These are phyloP conservation scores for Planiliza haematocheilus DNA, from an alignment of 2,113 vertebrate species.

Conservation along the genomic window DNA sequence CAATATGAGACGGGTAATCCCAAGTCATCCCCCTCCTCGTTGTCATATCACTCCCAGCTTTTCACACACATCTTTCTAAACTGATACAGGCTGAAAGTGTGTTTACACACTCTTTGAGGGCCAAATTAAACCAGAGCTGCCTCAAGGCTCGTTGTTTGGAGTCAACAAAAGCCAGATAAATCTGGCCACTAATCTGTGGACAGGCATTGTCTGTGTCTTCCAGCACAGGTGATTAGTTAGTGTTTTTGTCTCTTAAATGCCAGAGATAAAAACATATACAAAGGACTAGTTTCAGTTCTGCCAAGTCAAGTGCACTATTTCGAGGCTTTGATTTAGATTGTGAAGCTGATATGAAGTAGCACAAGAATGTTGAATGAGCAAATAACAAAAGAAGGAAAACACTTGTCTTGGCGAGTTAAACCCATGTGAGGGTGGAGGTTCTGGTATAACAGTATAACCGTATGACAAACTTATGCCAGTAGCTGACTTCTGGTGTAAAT, in stretches of 20 bases:
- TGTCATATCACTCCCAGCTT: not conserved
- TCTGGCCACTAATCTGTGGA: not conserved
- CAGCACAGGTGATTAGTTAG: not conserved
- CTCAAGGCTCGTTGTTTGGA: not conserved
- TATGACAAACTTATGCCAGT: too few species aligned
- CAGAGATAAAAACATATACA: not conserved
- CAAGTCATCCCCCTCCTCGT: not conserved
- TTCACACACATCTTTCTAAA: not conserved
- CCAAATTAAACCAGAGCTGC: not conserved
- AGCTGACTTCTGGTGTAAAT: not conserved
- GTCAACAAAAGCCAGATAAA: not conserved
- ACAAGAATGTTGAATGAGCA: not conserved
- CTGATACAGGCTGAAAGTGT: not conserved
- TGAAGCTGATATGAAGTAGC: not conserved
- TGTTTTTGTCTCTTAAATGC: not conserved
- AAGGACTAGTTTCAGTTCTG: too few species aligned
- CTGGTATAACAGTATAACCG: not conserved
- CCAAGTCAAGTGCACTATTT: not conserved
- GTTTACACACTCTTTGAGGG: not conserved
- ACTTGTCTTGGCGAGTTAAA: not conserved
- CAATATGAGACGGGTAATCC: not conserved
- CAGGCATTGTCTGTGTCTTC: not conserved
- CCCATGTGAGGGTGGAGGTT: not conserved
- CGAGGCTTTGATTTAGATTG: not conserved
- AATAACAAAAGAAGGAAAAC: constrained; percentile 5